Evolutionary conservation across 92 coral and sea anemone genomes (phyloP).

Genomic region (Actinernus sp.): DNA sequence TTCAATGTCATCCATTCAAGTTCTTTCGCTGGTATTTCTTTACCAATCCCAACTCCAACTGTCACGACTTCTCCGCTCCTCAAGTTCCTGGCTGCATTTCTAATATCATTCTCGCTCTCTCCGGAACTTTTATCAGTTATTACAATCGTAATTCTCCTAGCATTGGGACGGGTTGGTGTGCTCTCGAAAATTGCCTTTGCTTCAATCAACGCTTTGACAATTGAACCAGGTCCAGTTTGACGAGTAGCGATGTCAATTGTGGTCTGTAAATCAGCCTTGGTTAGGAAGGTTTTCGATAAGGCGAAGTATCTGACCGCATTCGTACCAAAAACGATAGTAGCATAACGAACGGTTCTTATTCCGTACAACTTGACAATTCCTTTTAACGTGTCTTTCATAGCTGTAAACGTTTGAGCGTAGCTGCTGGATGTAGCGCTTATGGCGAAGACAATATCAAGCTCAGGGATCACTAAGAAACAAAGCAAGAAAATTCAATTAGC

Average conservation of each 20-base stretch:
- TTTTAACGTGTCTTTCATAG: conserved; percentile 19
- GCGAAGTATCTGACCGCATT: conserved; percentile 12
- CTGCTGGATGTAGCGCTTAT: conserved; percentile 17
- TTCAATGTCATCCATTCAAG: conserved; percentile 23
- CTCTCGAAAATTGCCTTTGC: conserved; percentile 57
- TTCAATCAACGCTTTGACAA: conserved; percentile 56
- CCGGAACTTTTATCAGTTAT: conserved; percentile 68
- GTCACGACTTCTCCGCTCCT: conserved; percentile 51
- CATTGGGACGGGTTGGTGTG: conserved; percentile 71
- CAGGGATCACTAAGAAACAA: too few relatives aligned
- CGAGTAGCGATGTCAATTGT: neutral
- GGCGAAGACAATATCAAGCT: conserved; percentile 28
- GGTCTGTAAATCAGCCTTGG: neutral
- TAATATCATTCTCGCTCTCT: conserved; percentile 25
- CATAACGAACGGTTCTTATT: conserved; percentile 5
- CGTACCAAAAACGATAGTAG: conserved; percentile 16
- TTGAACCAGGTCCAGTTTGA: conserved; percentile 5
- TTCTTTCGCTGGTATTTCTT: conserved; percentile 10
- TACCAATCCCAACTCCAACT: conserved; percentile 79
- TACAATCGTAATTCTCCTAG: conserved; percentile 76
- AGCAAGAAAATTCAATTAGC: too few relatives aligned
- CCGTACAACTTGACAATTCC: conserved; percentile 23
- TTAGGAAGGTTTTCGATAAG: neutral
- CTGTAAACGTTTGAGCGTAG: conserved; percentile 1
- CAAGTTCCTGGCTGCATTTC: conserved; percentile 43